Evolutionary conservation across 2,888 invertebrate species (phyloP), one percentile per base, ranked within the genome.

Genomic region (Dicycla oo): DNA sequence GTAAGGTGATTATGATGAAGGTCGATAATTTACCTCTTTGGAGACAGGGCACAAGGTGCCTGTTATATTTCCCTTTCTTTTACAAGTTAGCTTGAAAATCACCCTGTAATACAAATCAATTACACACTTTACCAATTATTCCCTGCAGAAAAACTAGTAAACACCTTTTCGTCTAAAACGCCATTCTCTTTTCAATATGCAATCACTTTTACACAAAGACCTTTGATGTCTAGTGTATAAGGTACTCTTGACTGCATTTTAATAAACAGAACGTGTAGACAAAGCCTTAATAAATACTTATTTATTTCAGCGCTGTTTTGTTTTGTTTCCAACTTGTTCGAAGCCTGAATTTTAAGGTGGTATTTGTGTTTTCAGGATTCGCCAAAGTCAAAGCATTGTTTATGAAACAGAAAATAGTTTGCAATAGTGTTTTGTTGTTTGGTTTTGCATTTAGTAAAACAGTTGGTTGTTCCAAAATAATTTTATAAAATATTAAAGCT

Each of bases 371-470:
- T 75, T 0, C 43, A 56, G 76, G 47, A 68, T 76, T 47, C 74
- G 54, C 51, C 49, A 74, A 74, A 75, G 75, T 66, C 58, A 76
- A 75, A 77, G 77, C 77, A 77, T 76, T 75, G 77, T 69, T 77
- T 51, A 23, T 49, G n/a, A 34, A 56, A 69, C 60, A 49, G 18
- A 23, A 45, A 77, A 75, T 77, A 77, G 77, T 75, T 75, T 13
- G 1, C 30, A 2, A 18, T 69, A 61, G 62, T 51, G 51, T 69
- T 51, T 62, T 23, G 61, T 30, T 56, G 77, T 58, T 26, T 45
- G 69, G 45, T 77, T 38, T 51, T 51, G 51, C 6, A 38, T 76
- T 61, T 45, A 38, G 38, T 56, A 30, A 15, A 69, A 61, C 49
- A n/a, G 49, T 43, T 43, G 53, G 34, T 18, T 56, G 13, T 61